A percentile compares a stretch with the other conserved stretches of the same genome.
phyloP scores from a whole-genome alignment of 2,888 invertebrate genomes.

The Ennomos quercinarius region DNA sequence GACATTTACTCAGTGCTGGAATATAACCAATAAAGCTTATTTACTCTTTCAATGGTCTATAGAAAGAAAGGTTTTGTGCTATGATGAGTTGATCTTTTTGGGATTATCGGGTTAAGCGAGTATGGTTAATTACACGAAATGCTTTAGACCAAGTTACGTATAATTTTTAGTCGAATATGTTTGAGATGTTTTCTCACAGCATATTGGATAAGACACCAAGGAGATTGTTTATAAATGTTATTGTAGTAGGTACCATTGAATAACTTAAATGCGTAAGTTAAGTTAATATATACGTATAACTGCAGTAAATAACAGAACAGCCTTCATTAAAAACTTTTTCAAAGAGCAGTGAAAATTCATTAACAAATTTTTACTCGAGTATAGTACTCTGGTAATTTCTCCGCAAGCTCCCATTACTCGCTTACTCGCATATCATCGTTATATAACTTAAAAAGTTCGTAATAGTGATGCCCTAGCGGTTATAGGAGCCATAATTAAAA shows the following conservation, averaged over 20 bases:
- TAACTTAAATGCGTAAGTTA: no score
- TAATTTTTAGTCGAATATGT: neutral
- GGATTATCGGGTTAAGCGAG: slow-evolving; percentile 38
- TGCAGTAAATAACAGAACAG: no score
- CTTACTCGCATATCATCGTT: slow-evolving; percentile 64
- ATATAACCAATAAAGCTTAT: slow-evolving; percentile 48
- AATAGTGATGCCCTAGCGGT: slow-evolving; percentile 61
- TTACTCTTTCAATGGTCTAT: slow-evolving; percentile 49
- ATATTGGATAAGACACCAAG: no score
- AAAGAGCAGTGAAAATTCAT: slow-evolving; percentile 26
- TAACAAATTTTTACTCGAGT: slow-evolving; percentile 26
- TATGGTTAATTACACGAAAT: slow-evolving; percentile 39
- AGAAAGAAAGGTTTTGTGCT: slow-evolving; percentile 33
- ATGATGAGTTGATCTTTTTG: slow-evolving; percentile 33
- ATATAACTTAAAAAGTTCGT: slow-evolving; percentile 61
- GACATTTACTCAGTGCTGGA: slow-evolving; percentile 17
- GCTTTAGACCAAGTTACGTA: slow-evolving; percentile 1
- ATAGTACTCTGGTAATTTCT: slow-evolving; percentile 39
- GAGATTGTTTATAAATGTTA: no score
- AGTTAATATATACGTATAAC: no score
- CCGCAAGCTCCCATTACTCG: slow-evolving; percentile 48
- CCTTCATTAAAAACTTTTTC: neutral
- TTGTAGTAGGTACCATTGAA: no score
- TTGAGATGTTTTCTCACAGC: neutral
- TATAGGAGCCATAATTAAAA: slow-evolving; percentile 77